These are phyloP conservation scores for Eilema depressum DNA, from an alignment of 2,888 invertebrate genomes.

Conservation along the genomic window DNA sequence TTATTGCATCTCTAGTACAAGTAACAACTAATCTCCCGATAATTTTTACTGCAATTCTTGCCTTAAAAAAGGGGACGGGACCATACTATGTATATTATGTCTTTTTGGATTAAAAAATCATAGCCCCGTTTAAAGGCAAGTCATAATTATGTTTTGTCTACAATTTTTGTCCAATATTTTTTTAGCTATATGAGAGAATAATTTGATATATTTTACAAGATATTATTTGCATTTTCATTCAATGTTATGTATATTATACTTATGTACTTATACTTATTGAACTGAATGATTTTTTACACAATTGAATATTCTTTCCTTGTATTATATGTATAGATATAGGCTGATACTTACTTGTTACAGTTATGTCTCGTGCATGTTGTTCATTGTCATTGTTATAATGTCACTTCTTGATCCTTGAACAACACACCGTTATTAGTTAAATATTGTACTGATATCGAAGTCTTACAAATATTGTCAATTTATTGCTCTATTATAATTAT, in stretches of 20 bases:
- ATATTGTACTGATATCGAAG: background rate
- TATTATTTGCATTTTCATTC: background rate
- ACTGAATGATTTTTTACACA: background rate
- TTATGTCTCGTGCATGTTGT: background rate
- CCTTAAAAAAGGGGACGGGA: background rate
- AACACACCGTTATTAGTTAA: background rate
- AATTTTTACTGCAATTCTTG: background rate
- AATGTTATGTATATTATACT: background rate
- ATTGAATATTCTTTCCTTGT: background rate
- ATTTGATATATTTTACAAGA: background rate
- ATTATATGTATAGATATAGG: background rate
- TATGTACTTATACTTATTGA: background rate
- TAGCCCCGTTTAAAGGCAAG: background rate
- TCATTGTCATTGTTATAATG: background rate
- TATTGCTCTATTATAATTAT: background rate
- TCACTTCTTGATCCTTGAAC: background rate
- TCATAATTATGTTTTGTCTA: background rate
- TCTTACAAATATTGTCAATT: background rate
- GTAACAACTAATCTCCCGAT: background rate
- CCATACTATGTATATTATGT: too few relatives aligned
- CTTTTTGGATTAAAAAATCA: background rate
- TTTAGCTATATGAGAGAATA: background rate
- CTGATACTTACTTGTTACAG: background rate
- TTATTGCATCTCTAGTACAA: background rate
- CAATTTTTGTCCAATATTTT: background rate